Base-by-base conservation (phyloP, 2,888 invertebrate genomes). In the Rhingia rostrata region DNA sequence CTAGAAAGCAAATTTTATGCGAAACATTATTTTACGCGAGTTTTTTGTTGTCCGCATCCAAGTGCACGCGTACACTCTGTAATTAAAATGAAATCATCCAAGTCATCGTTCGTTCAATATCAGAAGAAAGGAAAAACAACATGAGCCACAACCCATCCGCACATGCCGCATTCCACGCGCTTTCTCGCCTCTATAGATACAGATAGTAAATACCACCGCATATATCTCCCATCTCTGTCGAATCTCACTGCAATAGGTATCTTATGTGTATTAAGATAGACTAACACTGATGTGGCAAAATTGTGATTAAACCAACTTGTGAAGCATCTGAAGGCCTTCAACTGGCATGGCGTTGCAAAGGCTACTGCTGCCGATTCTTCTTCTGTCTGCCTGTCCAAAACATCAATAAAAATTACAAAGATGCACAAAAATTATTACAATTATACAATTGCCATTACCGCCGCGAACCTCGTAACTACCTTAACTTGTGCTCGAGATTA, bases 51-150 rank as follows among this genome's bases (percentile, higher is more conserved):
- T 22, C 10, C 12, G 45, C 6, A 49, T 49, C 4, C 69, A 61
- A 56, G 49, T 73, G 32, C 64, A 37, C 74, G 72, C 64, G 83
- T 67, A 51, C 47, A 74, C 53, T 60, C 41, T 84, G 84, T 84
- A 84, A 84, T 84, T 84, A 84, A 84, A 84, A 84, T 84, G 84
- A 84, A 84, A 84, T 84, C 84, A 84, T 74, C 84, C 80, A 53
- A 84, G 66, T 79, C 84, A 84, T 84, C 74, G 63, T 49, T 58
- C 70, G 60, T 37, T 84, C 70, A 75, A 74, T 75, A 64, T 79
- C 63, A 67, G 43, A 67, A 47, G 56, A 58, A 58, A 51, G 60
- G 47, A 64, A 64, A 63, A 70, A 54, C 64, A 45, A 72, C 77
- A 14, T 35, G 39, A 66, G 67, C 74, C 54, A 64, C 84, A 74